Conservation (phyloP, 2,113 vertebrate species). For the Oceanites oceanicus region DNA sequence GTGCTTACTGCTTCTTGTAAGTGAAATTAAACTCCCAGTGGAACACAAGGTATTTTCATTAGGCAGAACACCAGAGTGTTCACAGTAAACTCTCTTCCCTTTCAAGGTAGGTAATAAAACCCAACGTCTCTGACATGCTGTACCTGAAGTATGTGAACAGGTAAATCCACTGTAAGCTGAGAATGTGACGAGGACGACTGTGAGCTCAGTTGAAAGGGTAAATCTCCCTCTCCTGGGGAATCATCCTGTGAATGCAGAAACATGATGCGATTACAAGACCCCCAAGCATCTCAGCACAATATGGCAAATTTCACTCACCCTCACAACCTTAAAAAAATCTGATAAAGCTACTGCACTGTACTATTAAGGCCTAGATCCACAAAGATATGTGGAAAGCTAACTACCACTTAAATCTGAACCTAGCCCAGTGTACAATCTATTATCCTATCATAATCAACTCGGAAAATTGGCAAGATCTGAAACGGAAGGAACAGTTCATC, state of each 20-base stretch:
- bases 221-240: constrained; percentile 83
- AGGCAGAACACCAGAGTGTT: background rate
- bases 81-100: background rate
- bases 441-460: background rate
- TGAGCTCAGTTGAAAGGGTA: constrained; percentile 85
- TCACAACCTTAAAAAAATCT: background rate
- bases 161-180: constrained; percentile 88
- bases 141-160: constrained; percentile 93
- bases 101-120: background rate
- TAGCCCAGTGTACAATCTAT: background rate
- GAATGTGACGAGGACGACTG: constrained; percentile 87
- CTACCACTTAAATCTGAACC: background rate
- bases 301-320: background rate
- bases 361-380: background rate
- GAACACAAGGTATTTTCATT: background rate
- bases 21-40: background rate
- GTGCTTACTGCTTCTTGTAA: background rate
- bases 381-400: background rate
- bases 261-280: background rate
- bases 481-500: background rate
- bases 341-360: background rate
- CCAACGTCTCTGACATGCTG: background rate
- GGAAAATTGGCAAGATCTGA: background rate
- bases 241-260: constrained; percentile 81
- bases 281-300: background rate